These are phyloP conservation scores for Balaenoptera acutorostrata DNA, from an alignment of 2,113 vertebrate genomes.

Conservation along the genomic window DNA sequence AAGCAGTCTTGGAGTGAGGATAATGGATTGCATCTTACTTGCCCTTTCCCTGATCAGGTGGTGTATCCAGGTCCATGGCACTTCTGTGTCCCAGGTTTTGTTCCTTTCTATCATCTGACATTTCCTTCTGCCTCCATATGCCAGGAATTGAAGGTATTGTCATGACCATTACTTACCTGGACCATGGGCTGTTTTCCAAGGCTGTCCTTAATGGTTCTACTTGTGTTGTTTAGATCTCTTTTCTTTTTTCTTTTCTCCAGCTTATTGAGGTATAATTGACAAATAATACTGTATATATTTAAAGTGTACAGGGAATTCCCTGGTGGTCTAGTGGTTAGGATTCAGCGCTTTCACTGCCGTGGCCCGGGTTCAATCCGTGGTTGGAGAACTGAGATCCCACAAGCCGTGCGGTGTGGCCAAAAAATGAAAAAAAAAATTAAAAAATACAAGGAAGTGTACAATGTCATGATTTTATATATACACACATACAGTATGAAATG, in stretches of 20 bases:
- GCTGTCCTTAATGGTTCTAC: not conserved
- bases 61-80: not conserved
- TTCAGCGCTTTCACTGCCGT: not conserved
- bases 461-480: not conserved
- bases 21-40: not conserved
- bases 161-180: not conserved
- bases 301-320: not conserved
- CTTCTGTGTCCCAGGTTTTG: too few relatives aligned
- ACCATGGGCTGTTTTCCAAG: not conserved
- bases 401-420: not conserved
- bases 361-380: not conserved
- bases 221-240: not conserved
- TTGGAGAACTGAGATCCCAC: not conserved
- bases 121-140: not conserved
- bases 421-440: not conserved
- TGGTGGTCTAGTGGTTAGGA: not conserved
- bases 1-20: not conserved
- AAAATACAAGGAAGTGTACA: not conserved
- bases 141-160: not conserved
- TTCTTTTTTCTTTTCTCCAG: not conserved
- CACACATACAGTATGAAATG: not conserved
- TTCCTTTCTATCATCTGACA: not conserved
- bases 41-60: not conserved
- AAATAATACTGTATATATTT: not conserved
- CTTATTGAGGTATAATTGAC: not conserved